A percentile compares a stretch with the other conserved stretches of the same genome.
Conservation (phyloP, 2,797 vertebrate genomes). For the Chelmon rostratus region DNA sequence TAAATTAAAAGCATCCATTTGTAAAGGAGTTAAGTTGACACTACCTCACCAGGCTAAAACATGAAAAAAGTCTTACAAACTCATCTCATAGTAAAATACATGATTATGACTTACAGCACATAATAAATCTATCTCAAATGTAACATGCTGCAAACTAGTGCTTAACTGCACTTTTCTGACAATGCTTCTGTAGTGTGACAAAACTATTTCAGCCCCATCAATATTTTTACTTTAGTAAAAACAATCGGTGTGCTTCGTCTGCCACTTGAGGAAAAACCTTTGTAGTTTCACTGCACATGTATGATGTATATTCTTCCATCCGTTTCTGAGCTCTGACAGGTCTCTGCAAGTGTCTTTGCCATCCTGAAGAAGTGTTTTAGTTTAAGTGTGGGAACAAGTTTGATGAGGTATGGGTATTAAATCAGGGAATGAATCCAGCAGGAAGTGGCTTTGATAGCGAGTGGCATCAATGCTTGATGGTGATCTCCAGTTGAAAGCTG, state of each 20-base stretch:
- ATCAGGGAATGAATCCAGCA: conserved; percentile 39
- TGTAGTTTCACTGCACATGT: neutral
- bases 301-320: neutral
- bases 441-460: conserved; percentile 45
- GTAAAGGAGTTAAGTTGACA: too few species aligned
- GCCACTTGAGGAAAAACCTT: neutral
- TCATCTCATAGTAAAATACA: too few species aligned
- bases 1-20: neutral
- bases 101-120: too few species aligned
- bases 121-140: too few species aligned
- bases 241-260: neutral
- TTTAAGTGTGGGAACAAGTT: conserved; percentile 10
- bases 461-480: conserved; percentile 42
- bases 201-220: too few species aligned
- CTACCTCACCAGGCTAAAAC: too few species aligned
- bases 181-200: too few species aligned
- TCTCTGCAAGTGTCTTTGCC: neutral
- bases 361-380: neutral
- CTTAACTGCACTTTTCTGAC: too few species aligned
- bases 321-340: neutral
- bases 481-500: conserved; percentile 64
- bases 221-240: too few species aligned
- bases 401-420: conserved; percentile 28
- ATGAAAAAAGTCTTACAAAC: too few species aligned
- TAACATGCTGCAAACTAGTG: too few species aligned